Evolutionary conservation across 2,797 vertebrate genomes (phyloP).

Genomic region (Simalia tracyae): DNA sequence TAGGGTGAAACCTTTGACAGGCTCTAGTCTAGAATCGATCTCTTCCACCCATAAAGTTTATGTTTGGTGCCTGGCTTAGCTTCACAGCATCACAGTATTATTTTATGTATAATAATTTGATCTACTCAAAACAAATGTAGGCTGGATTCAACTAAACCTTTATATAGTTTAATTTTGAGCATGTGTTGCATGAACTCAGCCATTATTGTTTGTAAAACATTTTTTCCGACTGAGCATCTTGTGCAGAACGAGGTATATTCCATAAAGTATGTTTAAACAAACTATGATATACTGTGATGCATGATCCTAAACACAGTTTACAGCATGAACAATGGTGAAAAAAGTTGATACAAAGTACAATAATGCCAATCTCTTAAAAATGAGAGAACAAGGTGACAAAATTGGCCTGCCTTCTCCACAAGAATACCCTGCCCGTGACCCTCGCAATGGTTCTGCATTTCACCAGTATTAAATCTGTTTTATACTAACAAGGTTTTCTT

Average conservation of each 20-base stretch:
- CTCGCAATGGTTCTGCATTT: not conserved
- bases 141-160: not conserved
- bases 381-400: no score
- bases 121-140: not conserved
- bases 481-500: not conserved
- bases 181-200: not conserved
- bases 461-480: not conserved
- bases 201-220: not conserved
- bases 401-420: not conserved
- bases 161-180: not conserved
- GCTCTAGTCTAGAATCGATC: not conserved
- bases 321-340: not conserved
- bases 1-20: not conserved
- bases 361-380: not conserved
- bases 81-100: not conserved
- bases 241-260: not conserved
- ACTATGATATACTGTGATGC: not conserved
- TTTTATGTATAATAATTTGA: not conserved
- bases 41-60: not conserved
- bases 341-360: not conserved
- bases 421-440: no score
- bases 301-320: not conserved
- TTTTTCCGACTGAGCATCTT: not conserved
- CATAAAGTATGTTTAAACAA: not conserved
- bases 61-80: not conserved